Conservation (phyloP, 2,797 vertebrate species). For the Melanotaenia parkinsoni region DNA sequence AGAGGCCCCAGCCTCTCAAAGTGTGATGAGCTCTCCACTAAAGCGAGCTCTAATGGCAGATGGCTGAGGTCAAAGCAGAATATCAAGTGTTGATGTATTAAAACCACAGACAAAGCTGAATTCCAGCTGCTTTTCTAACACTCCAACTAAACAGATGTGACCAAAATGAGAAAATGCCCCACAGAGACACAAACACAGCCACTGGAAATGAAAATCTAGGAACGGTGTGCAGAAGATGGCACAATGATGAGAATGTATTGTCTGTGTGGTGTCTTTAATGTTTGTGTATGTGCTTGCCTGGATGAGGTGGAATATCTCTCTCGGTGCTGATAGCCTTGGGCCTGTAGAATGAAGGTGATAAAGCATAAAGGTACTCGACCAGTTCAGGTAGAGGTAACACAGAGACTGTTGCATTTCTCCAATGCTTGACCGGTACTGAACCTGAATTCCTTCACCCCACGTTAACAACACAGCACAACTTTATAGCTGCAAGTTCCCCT, state of each 20-base stretch:
- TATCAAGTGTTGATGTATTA: slow-evolving; percentile 42
- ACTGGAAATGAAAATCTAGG: slow-evolving; percentile 19
- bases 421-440: slow-evolving; percentile 41
- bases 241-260: background rate
- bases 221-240: background rate
- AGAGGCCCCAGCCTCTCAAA: slow-evolving; percentile 36
- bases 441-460: slow-evolving; percentile 13
- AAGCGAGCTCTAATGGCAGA: slow-evolving; percentile 48
- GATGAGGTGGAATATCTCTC: slow-evolving; percentile 37
- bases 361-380: slow-evolving; percentile 37
- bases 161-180: slow-evolving; percentile 43
- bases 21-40: slow-evolving; percentile 53
- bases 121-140: slow-evolving; percentile 43
- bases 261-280: background rate
- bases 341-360: slow-evolving; percentile 45
- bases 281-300: slow-evolving; percentile 5
- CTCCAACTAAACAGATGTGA: background rate
- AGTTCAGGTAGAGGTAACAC: slow-evolving; percentile 36
- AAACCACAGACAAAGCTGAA: slow-evolving; percentile 35
- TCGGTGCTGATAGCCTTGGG: slow-evolving; percentile 39
- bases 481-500: background rate
- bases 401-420: slow-evolving; percentile 30
- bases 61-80: slow-evolving; percentile 53
- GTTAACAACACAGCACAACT: slow-evolving; percentile 13
- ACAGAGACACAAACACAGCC: slow-evolving; percentile 12